These are phyloP conservation scores for Crypturellus undulatus DNA, from an alignment of 2,113 vertebrate species.

Conservation along the genomic window DNA sequence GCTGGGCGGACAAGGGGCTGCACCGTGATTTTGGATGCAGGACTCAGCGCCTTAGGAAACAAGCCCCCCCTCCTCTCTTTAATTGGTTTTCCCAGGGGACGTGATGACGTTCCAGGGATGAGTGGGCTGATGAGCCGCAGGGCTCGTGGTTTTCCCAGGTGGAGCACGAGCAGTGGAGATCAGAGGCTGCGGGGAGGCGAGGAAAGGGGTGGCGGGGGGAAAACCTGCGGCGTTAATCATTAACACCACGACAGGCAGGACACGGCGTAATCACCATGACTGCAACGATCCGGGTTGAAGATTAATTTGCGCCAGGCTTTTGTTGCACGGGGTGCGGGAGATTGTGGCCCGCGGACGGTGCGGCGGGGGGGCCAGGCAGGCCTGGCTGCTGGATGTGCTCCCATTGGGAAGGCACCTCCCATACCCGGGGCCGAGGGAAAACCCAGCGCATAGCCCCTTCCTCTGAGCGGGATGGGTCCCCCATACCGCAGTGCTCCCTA, in stretches of 20 bases:
- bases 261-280: not conserved
- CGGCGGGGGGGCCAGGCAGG: not conserved
- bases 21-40: not conserved
- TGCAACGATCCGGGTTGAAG: not conserved
- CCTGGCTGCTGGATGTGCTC: not conserved
- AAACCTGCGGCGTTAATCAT: constrained; percentile 17
- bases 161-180: not conserved
- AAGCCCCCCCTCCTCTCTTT: not conserved
- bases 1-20: not conserved
- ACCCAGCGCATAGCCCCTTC: not conserved
- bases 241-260: not conserved
- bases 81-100: not conserved
- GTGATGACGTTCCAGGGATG: fast-evolving
- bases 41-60: fast-evolving
- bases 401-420: not conserved
- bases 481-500: not conserved
- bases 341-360: fast-evolving
- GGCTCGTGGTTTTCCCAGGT: not conserved
- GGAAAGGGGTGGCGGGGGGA: not conserved
- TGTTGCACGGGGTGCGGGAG: not conserved
- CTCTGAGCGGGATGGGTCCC: not conserved
- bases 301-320: not conserved
- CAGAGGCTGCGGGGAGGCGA: not conserved
- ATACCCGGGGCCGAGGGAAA: not conserved
- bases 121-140: not conserved